Conservation (phyloP, 2,113 vertebrate species). For the Bostrychus sinensis region DNA sequence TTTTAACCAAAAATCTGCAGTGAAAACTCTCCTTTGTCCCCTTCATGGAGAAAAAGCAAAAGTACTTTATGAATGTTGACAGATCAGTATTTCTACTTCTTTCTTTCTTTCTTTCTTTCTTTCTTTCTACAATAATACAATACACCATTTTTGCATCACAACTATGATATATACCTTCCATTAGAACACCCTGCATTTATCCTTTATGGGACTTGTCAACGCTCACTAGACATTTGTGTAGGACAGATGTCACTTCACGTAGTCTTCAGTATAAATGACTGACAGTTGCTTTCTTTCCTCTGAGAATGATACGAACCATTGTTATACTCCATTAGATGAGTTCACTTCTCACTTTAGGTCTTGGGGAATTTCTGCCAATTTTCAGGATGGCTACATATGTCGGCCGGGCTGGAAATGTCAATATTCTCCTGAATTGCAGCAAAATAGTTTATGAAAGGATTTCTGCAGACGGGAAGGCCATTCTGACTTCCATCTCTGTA, state of each 20-base stretch:
- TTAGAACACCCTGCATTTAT: slow-evolving; percentile 1
- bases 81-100: not conserved
- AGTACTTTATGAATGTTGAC: not conserved
- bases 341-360: not conserved
- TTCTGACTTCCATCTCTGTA: not conserved
- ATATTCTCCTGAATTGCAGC: not conserved
- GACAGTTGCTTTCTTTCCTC: slow-evolving; percentile 15
- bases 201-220: slow-evolving; percentile 7
- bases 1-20: too few species aligned
- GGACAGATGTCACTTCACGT: slow-evolving; percentile 21
- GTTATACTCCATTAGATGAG: slow-evolving; percentile 3
- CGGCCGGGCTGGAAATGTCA: not conserved
- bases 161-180: not conserved
- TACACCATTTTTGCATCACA: too few species aligned
- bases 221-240: slow-evolving; percentile 11
- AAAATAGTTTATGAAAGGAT: slow-evolving; percentile 8
- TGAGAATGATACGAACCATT: not conserved
- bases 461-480: not conserved
- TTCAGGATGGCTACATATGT: not conserved
- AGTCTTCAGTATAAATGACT: slow-evolving; percentile 14
- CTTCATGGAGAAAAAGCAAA: not conserved
- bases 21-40: too few species aligned
- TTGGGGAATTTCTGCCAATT: slow-evolving; percentile 22
- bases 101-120: not conserved
- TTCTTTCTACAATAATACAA: not conserved